These are phyloP conservation scores for Meandrina meandrites DNA, from an alignment of 92 coral and sea anemone genomes.

Conservation along the genomic window DNA sequence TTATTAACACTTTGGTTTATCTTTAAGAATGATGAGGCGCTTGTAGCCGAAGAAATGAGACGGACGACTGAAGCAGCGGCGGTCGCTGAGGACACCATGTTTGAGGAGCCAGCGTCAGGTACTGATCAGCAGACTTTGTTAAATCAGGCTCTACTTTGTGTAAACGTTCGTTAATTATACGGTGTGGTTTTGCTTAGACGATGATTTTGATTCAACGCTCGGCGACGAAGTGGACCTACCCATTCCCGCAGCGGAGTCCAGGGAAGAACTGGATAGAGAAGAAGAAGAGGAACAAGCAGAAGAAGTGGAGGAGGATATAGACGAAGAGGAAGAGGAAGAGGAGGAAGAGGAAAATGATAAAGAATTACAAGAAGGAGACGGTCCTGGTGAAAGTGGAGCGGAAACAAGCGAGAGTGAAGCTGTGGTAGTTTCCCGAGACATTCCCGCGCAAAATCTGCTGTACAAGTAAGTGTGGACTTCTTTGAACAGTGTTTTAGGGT, in stretches of 20 bases:
- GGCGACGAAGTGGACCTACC: conserved; percentile 84
- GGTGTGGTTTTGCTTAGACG: not conserved
- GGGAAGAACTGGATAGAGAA: conserved; percentile 44
- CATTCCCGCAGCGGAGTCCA: conserved; percentile 39
- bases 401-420: conserved; percentile 94
- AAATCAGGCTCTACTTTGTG: not conserved
- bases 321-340: conserved; percentile 20
- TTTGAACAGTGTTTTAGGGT: not conserved
- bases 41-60: conserved; percentile 88
- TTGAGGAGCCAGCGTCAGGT: conserved; percentile 68
- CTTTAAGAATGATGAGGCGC: conserved; percentile 70
- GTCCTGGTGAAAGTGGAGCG: conserved; percentile 58
- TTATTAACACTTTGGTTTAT: not conserved
- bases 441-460: conserved; percentile 63
- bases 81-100: conserved; percentile 82
- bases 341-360: conserved; percentile 21
- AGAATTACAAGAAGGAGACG: conserved; percentile 29
- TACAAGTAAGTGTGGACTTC: conserved; percentile 48
- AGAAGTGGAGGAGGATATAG: not conserved
- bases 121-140: not conserved
- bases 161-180: not conserved
- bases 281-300: conserved; percentile 21
- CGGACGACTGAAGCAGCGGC: conserved; percentile 78
- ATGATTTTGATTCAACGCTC: conserved; percentile 69
- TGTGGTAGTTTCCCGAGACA: conserved; percentile 86